phyloP scores from a whole-genome alignment of 1,140 invertebrate species.

The Drosophila eugracilis region DNA sequence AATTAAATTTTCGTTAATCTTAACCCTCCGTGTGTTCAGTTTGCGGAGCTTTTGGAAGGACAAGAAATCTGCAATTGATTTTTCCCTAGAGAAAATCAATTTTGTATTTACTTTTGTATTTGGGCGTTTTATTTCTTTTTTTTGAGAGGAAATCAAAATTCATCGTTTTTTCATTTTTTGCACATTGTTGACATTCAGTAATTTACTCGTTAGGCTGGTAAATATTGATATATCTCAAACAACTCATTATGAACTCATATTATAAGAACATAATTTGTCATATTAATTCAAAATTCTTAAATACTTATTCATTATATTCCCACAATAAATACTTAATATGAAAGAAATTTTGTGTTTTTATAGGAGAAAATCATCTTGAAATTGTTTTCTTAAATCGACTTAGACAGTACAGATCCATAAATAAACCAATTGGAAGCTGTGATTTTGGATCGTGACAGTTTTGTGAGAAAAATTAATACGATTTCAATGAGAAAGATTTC shows the following conservation, averaged over 20 bases:
- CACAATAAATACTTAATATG: too few relatives aligned
- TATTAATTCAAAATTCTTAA: not conserved
- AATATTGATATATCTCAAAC: not conserved
- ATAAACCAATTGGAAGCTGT: too few relatives aligned
- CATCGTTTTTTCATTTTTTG: too few relatives aligned
- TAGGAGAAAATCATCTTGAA: not conserved
- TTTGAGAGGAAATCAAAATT: not conserved
- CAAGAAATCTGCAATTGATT: not conserved
- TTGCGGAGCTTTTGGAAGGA: not conserved
- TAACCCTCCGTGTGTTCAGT: not conserved
- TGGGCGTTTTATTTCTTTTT: not conserved
- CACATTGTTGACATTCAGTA: too few relatives aligned
- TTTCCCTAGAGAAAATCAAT: slow-evolving; percentile 4
- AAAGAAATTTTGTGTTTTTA: too few relatives aligned
- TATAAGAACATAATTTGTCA: not conserved
- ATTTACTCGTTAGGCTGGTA: not conserved
- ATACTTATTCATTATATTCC: not conserved
- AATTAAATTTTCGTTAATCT: slow-evolving; percentile 6
- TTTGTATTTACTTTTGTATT: not conserved
- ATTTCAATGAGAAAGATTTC: too few relatives aligned
- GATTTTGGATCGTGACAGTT: too few relatives aligned
- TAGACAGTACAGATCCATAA: too few relatives aligned
- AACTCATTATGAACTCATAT: too few relatives aligned
- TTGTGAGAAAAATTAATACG: too few relatives aligned
- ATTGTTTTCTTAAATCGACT: not conserved